Evolutionary conservation across 2,888 invertebrate species (phyloP).

Genomic region (Tinea semifulvella): DNA sequence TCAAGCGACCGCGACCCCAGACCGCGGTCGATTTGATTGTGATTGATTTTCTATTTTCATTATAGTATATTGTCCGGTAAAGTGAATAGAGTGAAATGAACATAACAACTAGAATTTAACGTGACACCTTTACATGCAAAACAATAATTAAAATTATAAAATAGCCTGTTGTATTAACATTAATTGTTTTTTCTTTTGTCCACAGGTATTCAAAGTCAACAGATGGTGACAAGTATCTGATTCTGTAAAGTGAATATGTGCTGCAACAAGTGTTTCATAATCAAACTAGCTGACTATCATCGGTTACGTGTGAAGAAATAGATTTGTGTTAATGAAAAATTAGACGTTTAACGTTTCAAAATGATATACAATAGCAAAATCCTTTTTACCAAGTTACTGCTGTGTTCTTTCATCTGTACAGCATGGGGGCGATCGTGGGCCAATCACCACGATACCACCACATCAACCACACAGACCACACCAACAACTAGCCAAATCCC

Average conservation of each 20-base stretch:
- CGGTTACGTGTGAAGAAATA: conserved; percentile 30
- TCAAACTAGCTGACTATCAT: conserved; percentile 52
- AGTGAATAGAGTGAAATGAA: neutral
- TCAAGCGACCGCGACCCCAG: conserved; percentile 21
- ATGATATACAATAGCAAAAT: conserved; percentile 51
- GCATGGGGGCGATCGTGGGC: conserved; percentile 57
- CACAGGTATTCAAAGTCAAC: conserved; percentile 2
- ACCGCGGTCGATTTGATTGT: conserved; percentile 36
- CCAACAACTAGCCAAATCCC: conserved; percentile 41
- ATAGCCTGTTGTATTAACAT: neutral
- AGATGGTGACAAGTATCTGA: neutral
- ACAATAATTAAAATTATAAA: neutral
- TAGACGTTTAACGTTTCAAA: conserved; percentile 24
- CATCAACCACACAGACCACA: conserved; percentile 57
- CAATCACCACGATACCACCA: conserved; percentile 60
- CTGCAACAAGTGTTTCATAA: conserved; percentile 46
- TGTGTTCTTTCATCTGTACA: conserved; percentile 40
- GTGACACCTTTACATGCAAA: neutral
- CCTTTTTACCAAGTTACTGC: conserved; percentile 50
- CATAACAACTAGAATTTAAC: neutral
- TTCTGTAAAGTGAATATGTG: conserved; percentile 34
- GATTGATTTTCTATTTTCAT: conserved; percentile 45
- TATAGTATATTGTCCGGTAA: neutral
- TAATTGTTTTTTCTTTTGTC: conserved; percentile 8
- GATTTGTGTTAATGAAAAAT: neutral